phyloP scores from a whole-genome alignment of 2,113 vertebrate genomes.

The Okapia johnstoni region DNA sequence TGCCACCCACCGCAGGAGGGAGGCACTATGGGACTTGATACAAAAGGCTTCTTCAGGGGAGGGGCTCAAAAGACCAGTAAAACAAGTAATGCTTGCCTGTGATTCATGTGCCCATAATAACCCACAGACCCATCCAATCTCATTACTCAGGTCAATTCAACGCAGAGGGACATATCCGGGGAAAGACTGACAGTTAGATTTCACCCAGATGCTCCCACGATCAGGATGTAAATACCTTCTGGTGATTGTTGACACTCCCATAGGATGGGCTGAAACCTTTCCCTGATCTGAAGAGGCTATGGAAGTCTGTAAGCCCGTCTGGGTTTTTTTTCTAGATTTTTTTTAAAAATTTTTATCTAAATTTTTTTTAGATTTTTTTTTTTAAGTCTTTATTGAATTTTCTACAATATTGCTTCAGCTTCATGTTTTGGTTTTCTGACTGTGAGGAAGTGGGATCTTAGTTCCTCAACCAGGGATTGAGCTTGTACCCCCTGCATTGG shows the following conservation, averaged over 20 bases:
- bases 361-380: neutral
- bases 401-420: neutral
- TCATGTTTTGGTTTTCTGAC: neutral
- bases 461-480: neutral
- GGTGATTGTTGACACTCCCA: neutral
- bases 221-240: neutral
- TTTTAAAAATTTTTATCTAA: neutral
- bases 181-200: neutral
- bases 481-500: neutral
- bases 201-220: neutral
- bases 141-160: neutral
- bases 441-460: neutral
- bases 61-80: neutral
- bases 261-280: neutral
- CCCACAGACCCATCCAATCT: neutral
- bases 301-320: neutral
- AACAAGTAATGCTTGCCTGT: neutral
- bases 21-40: neutral
- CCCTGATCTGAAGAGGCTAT: neutral
- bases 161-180: neutral
- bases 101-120: accelerated
- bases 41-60: neutral
- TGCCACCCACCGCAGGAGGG: neutral
- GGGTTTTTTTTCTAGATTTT: neutral
- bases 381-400: neutral